Evolutionary conservation across 2,888 invertebrate species (phyloP), one percentile per base, ranked within the genome.

Genomic region (Brenthis hecate): DNA sequence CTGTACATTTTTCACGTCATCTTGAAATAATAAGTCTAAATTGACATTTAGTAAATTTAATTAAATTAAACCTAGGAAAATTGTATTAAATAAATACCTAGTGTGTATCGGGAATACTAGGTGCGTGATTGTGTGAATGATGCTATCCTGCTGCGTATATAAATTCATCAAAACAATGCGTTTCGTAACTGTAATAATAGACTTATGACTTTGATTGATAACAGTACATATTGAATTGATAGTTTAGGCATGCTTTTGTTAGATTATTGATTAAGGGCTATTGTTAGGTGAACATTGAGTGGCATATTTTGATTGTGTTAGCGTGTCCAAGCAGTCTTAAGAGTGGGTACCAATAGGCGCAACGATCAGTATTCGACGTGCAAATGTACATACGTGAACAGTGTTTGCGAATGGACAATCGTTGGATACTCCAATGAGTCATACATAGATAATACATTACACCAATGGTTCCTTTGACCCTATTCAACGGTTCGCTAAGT

Each of bases 381-480:
- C 80, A 78, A 79, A 78, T 79, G 79, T 81, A 68, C 71, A 76
- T 77, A 79, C 87, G 87, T 87, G 89, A 84, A 78, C 79, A 76
- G 86, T 77, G 77, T 87, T 77, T 78, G 80, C 84, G 85, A 89
- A 43, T 43, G 88, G 86, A 85, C 81, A 80, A 80, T 82, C 81
- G 80, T 83, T 81, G 88, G 88, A 87, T 85, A 85, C 84, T 87
- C 85, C 83, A 76, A 78, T 92, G 91, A 92, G 78, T 92, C 90
- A 91, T 74, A 73, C 80, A 82, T 84, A 84, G 85, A 84, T 85
- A 85, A 84, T 83, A 82, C 82, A 84, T 85, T 84, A 85, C 79
- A 79, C 77, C 82, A 84, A 87, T 88, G 85, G 85, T 85, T 89
- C 86, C 86, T 89, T 87, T 91, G 88, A 90, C 91, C 89, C 85